phyloP scores from a whole-genome alignment of 1,140 invertebrate species.

The Aethina tumida region DNA sequence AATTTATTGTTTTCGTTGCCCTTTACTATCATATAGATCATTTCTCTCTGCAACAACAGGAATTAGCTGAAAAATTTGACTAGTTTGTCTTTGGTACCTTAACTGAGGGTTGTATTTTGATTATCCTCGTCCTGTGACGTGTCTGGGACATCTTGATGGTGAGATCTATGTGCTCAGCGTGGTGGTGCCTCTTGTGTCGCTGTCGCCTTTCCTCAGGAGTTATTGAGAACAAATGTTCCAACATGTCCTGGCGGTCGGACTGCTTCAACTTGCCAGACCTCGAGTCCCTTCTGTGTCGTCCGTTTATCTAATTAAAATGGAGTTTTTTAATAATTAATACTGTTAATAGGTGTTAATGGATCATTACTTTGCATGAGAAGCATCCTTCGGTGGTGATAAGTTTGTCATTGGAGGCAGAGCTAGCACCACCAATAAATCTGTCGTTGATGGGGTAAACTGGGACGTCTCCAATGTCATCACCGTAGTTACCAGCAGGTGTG shows the following conservation, averaged over 20 bases:
- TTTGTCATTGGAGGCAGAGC: slow-evolving; percentile 44
- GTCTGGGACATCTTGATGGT: slow-evolving; percentile 49
- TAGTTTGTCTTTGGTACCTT: slow-evolving; percentile 40
- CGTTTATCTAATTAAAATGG: slow-evolving; percentile 31
- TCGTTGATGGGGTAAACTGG: slow-evolving; percentile 53
- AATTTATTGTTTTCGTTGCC: slow-evolving; percentile 58
- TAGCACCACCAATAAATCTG: slow-evolving; percentile 28
- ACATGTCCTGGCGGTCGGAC: slow-evolving; percentile 19
- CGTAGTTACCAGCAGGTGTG: slow-evolving; percentile 45
- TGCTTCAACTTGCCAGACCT: slow-evolving; percentile 19
- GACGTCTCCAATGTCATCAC: slow-evolving; percentile 55
- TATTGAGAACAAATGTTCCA: slow-evolving; percentile 20
- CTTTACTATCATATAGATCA: slow-evolving; percentile 52
- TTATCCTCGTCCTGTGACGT: slow-evolving; percentile 48
- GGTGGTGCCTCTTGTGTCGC: slow-evolving; percentile 35
- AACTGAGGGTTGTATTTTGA: slow-evolving; percentile 54
- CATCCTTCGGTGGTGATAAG: slow-evolving; percentile 81
- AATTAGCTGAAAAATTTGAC: slow-evolving; percentile 4
- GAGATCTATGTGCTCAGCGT: slow-evolving; percentile 41
- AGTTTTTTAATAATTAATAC: slow-evolving; percentile 2
- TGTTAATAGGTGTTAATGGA: background rate
- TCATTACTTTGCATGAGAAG: slow-evolving; percentile 73
- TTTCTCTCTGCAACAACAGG: slow-evolving; percentile 38
- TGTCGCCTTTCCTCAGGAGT: slow-evolving; percentile 11
- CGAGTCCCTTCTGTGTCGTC: slow-evolving; percentile 35